Evolutionary conservation across 2,113 vertebrate genomes (phyloP).

Genomic region (Ginglymostoma cirratum): DNA sequence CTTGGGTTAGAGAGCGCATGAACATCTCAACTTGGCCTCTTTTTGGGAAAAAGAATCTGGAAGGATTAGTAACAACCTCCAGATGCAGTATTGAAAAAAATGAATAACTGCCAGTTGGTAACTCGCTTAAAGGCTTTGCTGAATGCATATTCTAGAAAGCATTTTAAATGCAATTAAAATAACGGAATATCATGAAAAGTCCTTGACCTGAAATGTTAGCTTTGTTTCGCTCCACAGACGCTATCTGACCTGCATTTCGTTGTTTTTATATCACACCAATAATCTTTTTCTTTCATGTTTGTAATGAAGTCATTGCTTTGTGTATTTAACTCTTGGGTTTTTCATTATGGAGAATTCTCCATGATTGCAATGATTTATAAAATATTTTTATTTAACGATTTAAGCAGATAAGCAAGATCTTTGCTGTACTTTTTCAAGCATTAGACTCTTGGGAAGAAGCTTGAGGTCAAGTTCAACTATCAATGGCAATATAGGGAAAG

Average conservation of each 20-base stretch:
- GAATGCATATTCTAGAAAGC: neutral
- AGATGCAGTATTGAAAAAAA: slow-evolving; percentile 4
- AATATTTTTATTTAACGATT: neutral
- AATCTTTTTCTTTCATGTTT: neutral
- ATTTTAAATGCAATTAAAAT: neutral
- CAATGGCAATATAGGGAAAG: neutral
- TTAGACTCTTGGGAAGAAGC: neutral
- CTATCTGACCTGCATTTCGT: too few species aligned
- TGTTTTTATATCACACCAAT: neutral
- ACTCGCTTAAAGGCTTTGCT: neutral
- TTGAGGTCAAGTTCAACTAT: neutral
- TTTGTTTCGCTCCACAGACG: too few species aligned
- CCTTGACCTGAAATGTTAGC: too few species aligned
- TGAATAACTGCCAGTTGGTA: neutral
- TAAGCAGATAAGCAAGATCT: neutral
- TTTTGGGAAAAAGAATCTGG: neutral
- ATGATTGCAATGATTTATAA: neutral
- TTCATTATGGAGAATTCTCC: neutral
- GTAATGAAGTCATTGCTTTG: neutral
- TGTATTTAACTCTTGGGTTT: neutral
- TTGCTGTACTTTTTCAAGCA: neutral
- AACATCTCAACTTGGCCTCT: neutral
- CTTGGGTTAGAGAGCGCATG: neutral
- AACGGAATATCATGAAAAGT: neutral
- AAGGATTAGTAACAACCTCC: neutral